These are phyloP conservation scores for Megaceryle maxima DNA, from an alignment of 2,113 vertebrate species.

Conservation along the genomic window DNA sequence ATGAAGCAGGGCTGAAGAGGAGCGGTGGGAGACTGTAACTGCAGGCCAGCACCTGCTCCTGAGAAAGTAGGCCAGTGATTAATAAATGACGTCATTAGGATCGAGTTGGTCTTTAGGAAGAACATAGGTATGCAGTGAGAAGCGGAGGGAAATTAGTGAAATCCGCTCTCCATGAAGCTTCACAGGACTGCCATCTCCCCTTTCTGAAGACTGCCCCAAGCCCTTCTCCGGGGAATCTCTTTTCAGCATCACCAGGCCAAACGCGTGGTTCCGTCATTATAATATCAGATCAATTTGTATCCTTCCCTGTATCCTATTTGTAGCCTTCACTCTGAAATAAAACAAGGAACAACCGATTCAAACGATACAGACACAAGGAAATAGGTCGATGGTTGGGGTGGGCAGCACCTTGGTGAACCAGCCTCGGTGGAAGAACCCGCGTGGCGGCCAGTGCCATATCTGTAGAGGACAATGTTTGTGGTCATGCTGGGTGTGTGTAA, in stretches of 20 bases:
- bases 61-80: neutral
- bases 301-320: too few relatives aligned
- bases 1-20: neutral
- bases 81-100: rapidly evolving
- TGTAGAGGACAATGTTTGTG: neutral
- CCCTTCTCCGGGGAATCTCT: conserved; percentile 71
- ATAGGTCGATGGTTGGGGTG: neutral
- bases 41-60: neutral
- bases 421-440: rapidly evolving
- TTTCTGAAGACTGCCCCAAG: conserved; percentile 49
- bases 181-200: conserved; percentile 19
- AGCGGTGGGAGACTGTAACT: neutral
- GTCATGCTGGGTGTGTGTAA: neutral
- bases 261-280: neutral
- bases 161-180: neutral
- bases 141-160: rapidly evolving
- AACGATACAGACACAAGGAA: neutral
- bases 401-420: neutral
- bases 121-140: neutral
- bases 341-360: neutral
- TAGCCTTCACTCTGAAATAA: conserved; percentile 71
- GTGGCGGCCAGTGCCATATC: too few relatives aligned
- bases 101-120: neutral
- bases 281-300: neutral
- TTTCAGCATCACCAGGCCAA: conserved; percentile 71